Percentiles rank a stretch among this genome's conserved stretches.
Evolutionary conservation across 2,888 invertebrate genomes (phyloP).

Genomic region (Drosophila rubida): DNA sequence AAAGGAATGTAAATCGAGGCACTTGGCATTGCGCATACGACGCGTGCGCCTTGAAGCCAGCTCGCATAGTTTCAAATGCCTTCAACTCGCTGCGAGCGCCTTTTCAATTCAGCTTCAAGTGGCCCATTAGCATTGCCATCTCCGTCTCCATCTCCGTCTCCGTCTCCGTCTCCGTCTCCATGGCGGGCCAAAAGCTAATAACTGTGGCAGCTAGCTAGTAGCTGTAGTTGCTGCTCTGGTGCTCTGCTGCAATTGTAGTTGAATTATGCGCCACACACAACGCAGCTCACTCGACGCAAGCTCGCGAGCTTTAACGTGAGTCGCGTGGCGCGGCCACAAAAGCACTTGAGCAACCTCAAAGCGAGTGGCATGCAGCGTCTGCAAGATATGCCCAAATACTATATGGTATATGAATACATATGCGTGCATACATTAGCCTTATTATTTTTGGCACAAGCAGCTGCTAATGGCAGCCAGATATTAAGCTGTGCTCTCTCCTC

Average conservation of each 20-base stretch:
- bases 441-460: not conserved
- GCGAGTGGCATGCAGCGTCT: not conserved
- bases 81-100: not conserved
- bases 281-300: not conserved
- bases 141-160: not conserved
- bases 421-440: slow-evolving; percentile 3
- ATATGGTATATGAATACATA: not conserved
- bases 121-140: slow-evolving; percentile 36
- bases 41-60: slow-evolving; percentile 37
- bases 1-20: slow-evolving; percentile 55
- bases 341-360: slow-evolving; percentile 9
- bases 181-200: slow-evolving; percentile 32
- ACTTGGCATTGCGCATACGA: slow-evolving; percentile 57
- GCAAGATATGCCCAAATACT: not conserved
- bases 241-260: slow-evolving; percentile 7
- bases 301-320: not conserved
- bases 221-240: slow-evolving; percentile 15
- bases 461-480: not conserved
- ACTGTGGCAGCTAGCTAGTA: slow-evolving; percentile 48
- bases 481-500: too few relatives aligned
- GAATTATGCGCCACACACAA: too few relatives aligned
- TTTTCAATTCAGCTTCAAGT: slow-evolving; percentile 32
- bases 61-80: slow-evolving; percentile 48
- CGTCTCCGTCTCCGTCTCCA: not conserved
- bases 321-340: not conserved